Percentiles rank a stretch among this genome's conserved stretches.
Conservation (phyloP, 2,797 vertebrate species). For the Chaenodraco wilsoni region DNA sequence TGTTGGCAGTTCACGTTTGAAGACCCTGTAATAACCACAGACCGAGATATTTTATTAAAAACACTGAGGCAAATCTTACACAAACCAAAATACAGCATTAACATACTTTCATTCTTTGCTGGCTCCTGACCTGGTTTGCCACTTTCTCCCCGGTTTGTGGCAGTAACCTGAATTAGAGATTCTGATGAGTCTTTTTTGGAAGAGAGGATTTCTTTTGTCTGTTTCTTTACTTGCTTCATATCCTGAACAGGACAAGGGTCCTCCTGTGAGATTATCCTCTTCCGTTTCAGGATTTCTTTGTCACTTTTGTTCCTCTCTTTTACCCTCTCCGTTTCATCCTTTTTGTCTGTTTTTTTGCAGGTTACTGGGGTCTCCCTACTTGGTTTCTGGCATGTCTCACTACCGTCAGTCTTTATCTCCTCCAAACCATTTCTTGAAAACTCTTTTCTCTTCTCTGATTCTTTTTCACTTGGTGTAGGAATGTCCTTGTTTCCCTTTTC, state of each 20-base stretch:
- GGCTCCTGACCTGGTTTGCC: not conserved
- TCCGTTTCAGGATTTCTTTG: not conserved
- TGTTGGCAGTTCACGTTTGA: not conserved
- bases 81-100: not conserved
- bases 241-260: not conserved
- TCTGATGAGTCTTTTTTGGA: not conserved
- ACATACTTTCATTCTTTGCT: slow-evolving; percentile 19
- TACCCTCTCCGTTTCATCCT: not conserved
- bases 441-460: not conserved
- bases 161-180: not conserved
- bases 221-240: not conserved
- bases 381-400: not conserved
- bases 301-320: not conserved
- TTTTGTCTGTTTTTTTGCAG: not conserved
- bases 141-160: not conserved
- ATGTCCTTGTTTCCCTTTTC: not conserved
- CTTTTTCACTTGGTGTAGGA: not conserved
- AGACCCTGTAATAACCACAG: slow-evolving; percentile 11
- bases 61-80: not conserved
- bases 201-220: slow-evolving; percentile 18
- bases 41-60: not conserved
- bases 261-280: not conserved
- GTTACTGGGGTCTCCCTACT: not conserved
- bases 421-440: not conserved
- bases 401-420: not conserved